Base-by-base conservation (phyloP, 2,113 vertebrate species). In the Triplophysa tibetana region DNA sequence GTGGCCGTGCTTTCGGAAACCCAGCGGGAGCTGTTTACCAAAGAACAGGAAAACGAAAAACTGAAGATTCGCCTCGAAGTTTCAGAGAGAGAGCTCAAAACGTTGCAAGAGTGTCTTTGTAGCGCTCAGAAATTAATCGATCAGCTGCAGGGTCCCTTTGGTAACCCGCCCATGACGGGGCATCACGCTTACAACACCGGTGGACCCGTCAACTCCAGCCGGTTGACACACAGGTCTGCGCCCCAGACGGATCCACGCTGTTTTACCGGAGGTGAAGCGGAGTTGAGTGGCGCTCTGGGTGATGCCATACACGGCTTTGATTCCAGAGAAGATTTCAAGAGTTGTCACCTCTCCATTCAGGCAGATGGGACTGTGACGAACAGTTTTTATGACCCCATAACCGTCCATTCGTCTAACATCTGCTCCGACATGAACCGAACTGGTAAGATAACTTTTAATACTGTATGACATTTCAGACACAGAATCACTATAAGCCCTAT, bases 71-170 rank as follows among this genome's bases (percentile, higher is more conserved):
- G 92, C 0, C 90, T 94, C 1, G 92, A 94, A 16, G 89, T 92
- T 74, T 94, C 93, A 0, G 92, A 93, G 85, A 84, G 91, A 56
- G 93, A 94, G 87, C 72, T 94, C 83, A 92, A 92, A 87, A 92
- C 89, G 1, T 21, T 93, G 8, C 92, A 93, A 80, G 92, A 93
- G 41, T 93, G 92, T 78, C 84, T 94, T 63, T 91, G 91, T 33
- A 93, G 92, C 6, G 92, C 93, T 0, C 93, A 93, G 86, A 93
- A 93, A 82, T 88, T 93, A 72, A 93, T 94, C 48, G 93, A 94
- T 43, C 93, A 94, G 86, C 91, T 93, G 0, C 93, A 93, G 83
- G 87, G 92, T 16, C 88, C 92, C 0, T 92, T 92, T 83, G 63
- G 85, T 0, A 90, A 85, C 21, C 50, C 88, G 2, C 85, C 88